These are phyloP conservation scores for Arbacia lixula DNA, from an alignment of 53 echinoderm and acorn worm genomes.

Conservation along the genomic window DNA sequence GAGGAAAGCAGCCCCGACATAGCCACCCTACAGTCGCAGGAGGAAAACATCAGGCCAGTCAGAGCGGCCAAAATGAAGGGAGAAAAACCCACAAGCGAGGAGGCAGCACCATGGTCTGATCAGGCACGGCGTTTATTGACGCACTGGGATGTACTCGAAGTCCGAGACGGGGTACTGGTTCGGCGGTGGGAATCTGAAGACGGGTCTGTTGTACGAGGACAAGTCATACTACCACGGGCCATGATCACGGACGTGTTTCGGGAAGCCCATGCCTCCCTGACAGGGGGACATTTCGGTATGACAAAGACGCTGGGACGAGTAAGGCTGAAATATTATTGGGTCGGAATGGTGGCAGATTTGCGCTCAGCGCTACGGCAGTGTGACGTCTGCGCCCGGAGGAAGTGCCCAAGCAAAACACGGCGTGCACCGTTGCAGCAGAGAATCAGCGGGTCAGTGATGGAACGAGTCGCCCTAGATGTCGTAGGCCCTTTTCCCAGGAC, in stretches of 20 bases:
- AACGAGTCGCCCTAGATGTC: conserved; percentile 5
- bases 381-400: conserved; percentile 12
- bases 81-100: not conserved
- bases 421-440: conserved; percentile 9
- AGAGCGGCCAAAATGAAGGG: not conserved
- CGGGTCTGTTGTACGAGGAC: not conserved
- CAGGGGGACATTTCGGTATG: conserved; percentile 18
- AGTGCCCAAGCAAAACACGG: not conserved
- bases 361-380: not conserved
- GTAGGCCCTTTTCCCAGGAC: conserved; percentile 8
- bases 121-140: not conserved
- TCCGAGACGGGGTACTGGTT: not conserved
- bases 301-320: conserved; percentile 1
- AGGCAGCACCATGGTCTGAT: not conserved
- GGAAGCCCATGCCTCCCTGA: not conserved
- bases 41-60: not conserved
- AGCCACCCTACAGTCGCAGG: not conserved
- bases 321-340: conserved; percentile 11
- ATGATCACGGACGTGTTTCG: not conserved
- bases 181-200: not conserved
- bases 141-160: not conserved
- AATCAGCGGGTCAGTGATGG: not conserved
- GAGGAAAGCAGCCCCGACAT: not conserved
- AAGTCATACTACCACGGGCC: not conserved
- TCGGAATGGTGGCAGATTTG: not conserved